These are phyloP conservation scores for Theonella swinhoei DNA, from an alignment of 37 sponge, comb jelly and placozoan genomes.

Conservation along the genomic window DNA sequence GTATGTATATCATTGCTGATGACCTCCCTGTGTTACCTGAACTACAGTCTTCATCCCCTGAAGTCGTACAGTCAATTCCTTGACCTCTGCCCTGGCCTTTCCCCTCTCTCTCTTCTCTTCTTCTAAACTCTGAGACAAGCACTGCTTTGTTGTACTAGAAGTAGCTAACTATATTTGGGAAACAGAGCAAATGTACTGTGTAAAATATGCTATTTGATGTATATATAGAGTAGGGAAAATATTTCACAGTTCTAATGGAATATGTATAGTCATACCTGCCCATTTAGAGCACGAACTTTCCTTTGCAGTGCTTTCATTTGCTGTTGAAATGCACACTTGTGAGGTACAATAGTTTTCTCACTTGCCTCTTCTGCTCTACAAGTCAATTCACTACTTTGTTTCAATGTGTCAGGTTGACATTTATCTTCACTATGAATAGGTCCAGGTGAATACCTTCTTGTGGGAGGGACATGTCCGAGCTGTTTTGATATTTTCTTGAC, in stretches of 20 bases:
- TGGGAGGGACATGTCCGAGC: neutral
- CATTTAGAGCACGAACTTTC: conserved; percentile 5
- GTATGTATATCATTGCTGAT: neutral
- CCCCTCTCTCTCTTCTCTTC: neutral
- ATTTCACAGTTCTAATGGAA: no score
- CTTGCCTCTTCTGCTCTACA: neutral
- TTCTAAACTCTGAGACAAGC: conserved; percentile 3
- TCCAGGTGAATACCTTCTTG: neutral
- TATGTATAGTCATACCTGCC: conserved; percentile 8
- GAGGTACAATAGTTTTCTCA: neutral
- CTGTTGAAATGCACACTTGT: neutral
- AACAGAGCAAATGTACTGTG: no score
- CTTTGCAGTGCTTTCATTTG: conserved; percentile 15
- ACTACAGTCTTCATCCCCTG: neutral
- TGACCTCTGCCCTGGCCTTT: neutral
- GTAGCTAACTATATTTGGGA: neutral
- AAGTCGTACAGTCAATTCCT: neutral
- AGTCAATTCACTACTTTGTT: no score
- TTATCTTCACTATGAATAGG: no score
- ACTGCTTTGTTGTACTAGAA: neutral
- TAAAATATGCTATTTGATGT: no score
- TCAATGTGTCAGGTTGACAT: no score
- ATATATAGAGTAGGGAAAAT: no score
- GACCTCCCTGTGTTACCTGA: neutral
- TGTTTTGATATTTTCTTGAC: conserved; percentile 1